Conservation (phyloP, 1,140 invertebrate species). For the Drosophila elegans region DNA sequence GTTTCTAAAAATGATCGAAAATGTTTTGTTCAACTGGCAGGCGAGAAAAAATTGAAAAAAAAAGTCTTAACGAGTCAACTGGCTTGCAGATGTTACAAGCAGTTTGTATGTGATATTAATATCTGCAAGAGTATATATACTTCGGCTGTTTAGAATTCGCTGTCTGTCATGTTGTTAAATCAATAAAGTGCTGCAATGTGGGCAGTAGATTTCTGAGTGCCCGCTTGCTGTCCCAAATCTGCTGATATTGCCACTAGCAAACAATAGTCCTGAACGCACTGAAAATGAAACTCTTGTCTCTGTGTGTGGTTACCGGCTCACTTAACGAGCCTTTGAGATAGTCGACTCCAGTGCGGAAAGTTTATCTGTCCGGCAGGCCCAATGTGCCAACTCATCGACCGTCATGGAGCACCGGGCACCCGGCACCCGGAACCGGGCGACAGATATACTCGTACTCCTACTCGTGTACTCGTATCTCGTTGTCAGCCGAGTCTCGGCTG, state of each 20-base stretch:
- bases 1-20: no score
- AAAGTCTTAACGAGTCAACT: no score
- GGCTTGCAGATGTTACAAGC: no score
- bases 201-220: neutral
- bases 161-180: neutral
- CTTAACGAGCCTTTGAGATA: conserved; percentile 75
- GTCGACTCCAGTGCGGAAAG: conserved; percentile 27
- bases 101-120: no score
- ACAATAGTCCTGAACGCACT: conserved; percentile 56
- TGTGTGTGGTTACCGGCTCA: conserved; percentile 52
- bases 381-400: conserved; percentile 72
- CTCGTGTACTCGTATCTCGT: conserved; percentile 40
- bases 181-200: neutral
- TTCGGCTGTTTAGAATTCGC: no score
- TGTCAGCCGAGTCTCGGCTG: conserved; percentile 36
- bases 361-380: conserved; percentile 67
- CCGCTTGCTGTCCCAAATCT: no score
- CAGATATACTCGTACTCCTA: conserved; percentile 15
- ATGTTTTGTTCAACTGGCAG: no score
- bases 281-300: conserved; percentile 60
- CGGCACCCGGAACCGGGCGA: conserved; percentile 7
- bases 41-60: no score
- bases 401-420: conserved; percentile 30
- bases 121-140: no score
- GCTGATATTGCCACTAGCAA: conserved; percentile 34